Evolutionary conservation across 2,888 invertebrate genomes (phyloP).

Genomic region (Epicampocera succincta): DNA sequence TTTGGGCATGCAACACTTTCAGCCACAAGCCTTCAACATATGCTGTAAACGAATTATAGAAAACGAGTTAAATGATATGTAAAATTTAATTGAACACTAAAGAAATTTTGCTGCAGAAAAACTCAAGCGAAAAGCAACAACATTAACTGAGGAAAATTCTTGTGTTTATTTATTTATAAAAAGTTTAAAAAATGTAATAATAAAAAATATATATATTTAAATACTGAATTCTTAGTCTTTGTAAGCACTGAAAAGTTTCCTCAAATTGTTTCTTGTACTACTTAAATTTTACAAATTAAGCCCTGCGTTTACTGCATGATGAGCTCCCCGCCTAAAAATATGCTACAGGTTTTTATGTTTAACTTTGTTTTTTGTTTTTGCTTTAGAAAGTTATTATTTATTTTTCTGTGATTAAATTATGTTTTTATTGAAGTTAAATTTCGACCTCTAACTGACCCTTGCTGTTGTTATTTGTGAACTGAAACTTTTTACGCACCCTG

Average conservation of each 20-base stretch:
- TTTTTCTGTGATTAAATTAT: conserved; percentile 41
- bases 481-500: not conserved
- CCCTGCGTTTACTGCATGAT: conserved; percentile 23
- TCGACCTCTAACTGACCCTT: conserved; percentile 60
- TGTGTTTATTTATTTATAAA: not conserved
- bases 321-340: conserved; percentile 48
- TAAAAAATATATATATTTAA: too few species aligned
- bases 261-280: not conserved
- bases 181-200: not conserved
- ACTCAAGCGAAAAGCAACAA: conserved; percentile 7
- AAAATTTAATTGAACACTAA: conserved; percentile 55
- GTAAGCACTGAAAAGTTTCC: not conserved
- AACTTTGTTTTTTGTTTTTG: not conserved
- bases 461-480: conserved; percentile 24
- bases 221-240: not conserved
- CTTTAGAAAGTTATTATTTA: conserved; percentile 31
- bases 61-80: conserved; percentile 47
- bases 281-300: conserved; percentile 24
- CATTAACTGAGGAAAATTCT: not conserved
- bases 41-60: conserved; percentile 41
- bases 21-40: conserved; percentile 63
- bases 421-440: conserved; percentile 23
- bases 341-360: conserved; percentile 12
- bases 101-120: conserved; percentile 11
- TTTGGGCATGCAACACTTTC: conserved; percentile 42